A percentile compares a stretch with the other conserved stretches of the same genome.
Conservation (phyloP, 2,797 vertebrate genomes). For the Tinamus major region DNA sequence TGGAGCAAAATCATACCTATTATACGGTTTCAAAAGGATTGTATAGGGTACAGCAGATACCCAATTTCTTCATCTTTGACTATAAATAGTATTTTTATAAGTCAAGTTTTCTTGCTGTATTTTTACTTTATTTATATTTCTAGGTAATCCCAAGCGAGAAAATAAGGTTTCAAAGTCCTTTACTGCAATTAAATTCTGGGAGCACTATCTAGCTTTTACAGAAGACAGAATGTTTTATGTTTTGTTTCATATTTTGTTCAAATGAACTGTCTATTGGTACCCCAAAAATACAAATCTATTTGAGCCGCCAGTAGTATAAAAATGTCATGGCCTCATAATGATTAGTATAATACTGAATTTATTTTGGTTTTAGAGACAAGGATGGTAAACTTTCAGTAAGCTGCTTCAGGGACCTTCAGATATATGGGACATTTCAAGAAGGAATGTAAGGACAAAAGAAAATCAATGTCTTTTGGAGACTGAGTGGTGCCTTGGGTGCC, state of each 20-base stretch:
- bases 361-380: not conserved
- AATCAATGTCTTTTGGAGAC: not conserved
- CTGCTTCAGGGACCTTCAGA: not conserved
- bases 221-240: not conserved
- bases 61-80: not conserved
- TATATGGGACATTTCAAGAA: not conserved
- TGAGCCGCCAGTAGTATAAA: not conserved
- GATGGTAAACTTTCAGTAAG: not conserved
- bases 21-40: not conserved
- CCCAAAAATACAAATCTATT: not conserved
- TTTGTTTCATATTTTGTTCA: not conserved
- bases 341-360: not conserved
- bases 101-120: not conserved
- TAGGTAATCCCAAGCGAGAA: not conserved
- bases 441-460: not conserved
- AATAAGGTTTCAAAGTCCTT: not conserved
- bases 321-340: not conserved
- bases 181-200: not conserved
- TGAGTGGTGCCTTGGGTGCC: not conserved
- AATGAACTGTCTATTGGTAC: not conserved
- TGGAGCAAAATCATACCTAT: not conserved
- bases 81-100: not conserved
- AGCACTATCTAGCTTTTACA: not conserved
- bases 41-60: not conserved
- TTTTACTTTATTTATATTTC: conserved; percentile 13